A percentile compares a stretch with the other conserved stretches of the same genome.
phyloP scores from a whole-genome alignment of 2,797 vertebrate genomes.

The Parauchenoglanis punctatus region DNA sequence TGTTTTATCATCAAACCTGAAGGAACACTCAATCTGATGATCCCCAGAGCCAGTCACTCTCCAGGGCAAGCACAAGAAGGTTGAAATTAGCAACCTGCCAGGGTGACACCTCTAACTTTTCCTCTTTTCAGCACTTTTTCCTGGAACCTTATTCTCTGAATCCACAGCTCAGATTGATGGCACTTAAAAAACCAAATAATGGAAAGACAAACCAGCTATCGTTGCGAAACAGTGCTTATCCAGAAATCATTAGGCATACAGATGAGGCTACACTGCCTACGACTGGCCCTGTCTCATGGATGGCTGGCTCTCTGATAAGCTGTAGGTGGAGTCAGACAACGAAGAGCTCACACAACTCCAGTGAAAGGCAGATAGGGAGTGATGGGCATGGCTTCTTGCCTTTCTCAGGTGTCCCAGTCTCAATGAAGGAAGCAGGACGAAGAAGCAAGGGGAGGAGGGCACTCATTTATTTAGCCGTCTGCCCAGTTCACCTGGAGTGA shows the following conservation, averaged over 20 bases:
- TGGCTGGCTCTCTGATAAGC: constrained; percentile 47
- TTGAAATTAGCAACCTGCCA: constrained; percentile 32
- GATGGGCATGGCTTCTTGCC: constrained; percentile 71
- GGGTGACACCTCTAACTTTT: constrained; percentile 47
- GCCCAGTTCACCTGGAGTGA: constrained; percentile 82
- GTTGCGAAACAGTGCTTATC: constrained; percentile 47
- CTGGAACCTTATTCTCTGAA: constrained; percentile 37
- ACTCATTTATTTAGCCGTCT: constrained; percentile 85
- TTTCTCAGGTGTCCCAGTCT: constrained; percentile 71
- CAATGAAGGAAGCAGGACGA: constrained; percentile 56
- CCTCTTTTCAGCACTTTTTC: constrained; percentile 52
- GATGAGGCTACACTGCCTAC: constrained; percentile 43
- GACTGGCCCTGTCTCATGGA: constrained; percentile 32
- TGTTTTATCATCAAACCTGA: constrained; percentile 5
- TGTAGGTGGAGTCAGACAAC: constrained; percentile 53
- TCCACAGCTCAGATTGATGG: constrained; percentile 44
- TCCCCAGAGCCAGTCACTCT: constrained; percentile 30
- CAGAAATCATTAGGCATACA: constrained; percentile 53
- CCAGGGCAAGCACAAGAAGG: constrained; percentile 23
- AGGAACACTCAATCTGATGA: constrained; percentile 18
- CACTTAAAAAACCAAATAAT: constrained; percentile 50
- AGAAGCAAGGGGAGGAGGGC: constrained; percentile 55
- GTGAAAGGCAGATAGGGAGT: constrained; percentile 66
- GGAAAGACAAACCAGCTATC: constrained; percentile 57
- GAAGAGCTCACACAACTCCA: constrained; percentile 32